Conservation (phyloP, 2,888 invertebrate species). For the Deroplatys truncata region DNA sequence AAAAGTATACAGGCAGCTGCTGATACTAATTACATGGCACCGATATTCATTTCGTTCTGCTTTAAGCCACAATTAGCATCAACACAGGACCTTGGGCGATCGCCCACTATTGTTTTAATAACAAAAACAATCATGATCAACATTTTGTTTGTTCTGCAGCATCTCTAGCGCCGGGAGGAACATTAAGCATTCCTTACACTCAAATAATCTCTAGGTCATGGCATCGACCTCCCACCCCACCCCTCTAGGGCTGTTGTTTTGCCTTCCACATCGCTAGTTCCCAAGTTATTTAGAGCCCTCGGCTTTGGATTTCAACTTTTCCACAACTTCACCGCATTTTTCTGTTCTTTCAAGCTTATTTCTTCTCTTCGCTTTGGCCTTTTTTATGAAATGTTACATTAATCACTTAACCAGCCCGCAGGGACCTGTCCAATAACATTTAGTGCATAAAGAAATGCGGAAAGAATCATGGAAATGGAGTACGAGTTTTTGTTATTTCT, state of each 20-base stretch:
- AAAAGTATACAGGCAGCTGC: not conserved
- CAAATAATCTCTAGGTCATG: not conserved
- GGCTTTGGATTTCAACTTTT: not conserved
- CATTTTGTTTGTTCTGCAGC: not conserved
- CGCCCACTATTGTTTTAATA: not conserved
- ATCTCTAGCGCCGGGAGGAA: not conserved
- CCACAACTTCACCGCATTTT: not conserved
- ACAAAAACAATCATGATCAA: not conserved
- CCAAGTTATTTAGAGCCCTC: not conserved
- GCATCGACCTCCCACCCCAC: not conserved
- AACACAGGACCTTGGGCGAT: not conserved
- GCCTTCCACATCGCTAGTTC: not conserved
- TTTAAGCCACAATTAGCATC: not conserved
- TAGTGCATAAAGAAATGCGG: not conserved
- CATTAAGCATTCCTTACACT: not conserved
- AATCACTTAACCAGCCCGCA: slow-evolving; percentile 6
- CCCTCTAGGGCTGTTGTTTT: not conserved
- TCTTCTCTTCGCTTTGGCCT: not conserved
- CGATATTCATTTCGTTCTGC: not conserved
- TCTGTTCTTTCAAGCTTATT: not conserved
- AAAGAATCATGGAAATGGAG: not conserved
- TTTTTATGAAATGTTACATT: not conserved
- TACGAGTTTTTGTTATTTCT: not conserved
- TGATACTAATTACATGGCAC: not conserved
- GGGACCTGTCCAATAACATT: slow-evolving; percentile 9